These are phyloP conservation scores for Folsomia candida DNA, from an alignment of 2,888 invertebrate genomes.

Conservation along the genomic window DNA sequence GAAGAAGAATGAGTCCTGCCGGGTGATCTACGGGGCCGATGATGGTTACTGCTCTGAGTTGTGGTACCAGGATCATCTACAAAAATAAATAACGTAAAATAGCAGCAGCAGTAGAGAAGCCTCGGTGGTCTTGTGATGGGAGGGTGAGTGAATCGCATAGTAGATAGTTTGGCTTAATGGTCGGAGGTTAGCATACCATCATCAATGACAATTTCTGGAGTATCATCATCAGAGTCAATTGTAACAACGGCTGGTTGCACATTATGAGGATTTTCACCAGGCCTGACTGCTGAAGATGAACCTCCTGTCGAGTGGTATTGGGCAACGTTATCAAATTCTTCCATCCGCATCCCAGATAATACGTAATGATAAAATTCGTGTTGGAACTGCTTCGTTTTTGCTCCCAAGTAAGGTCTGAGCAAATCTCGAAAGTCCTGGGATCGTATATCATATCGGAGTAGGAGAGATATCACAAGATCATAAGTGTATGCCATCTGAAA, in stretches of 20 bases:
- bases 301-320: conserved; percentile 20
- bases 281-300: not conserved
- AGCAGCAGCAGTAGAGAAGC: too few species aligned
- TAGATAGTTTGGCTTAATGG: too few species aligned
- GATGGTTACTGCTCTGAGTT: too few species aligned
- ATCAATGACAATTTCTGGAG: conserved; percentile 4
- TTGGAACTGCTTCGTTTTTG: conserved; percentile 77
- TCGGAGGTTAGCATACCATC: not conserved
- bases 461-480: conserved; percentile 66
- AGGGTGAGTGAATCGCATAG: too few species aligned
- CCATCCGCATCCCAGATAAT: conserved; percentile 59
- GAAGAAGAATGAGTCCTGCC: too few species aligned
- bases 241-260: conserved; percentile 27
- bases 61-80: too few species aligned
- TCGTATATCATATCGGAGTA: conserved; percentile 59
- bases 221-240: conserved; percentile 23
- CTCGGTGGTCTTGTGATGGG: too few species aligned
- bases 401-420: conserved; percentile 67
- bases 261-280: not conserved
- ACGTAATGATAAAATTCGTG: conserved; percentile 87
- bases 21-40: too few species aligned
- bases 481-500: conserved; percentile 67
- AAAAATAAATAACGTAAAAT: too few species aligned
- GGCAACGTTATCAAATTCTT: conserved; percentile 43
- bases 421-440: conserved; percentile 66